A percentile compares a stretch with the other conserved stretches of the same genome.
Conservation (phyloP, 2,797 vertebrate species). For the Tauraco hartlaubi region DNA sequence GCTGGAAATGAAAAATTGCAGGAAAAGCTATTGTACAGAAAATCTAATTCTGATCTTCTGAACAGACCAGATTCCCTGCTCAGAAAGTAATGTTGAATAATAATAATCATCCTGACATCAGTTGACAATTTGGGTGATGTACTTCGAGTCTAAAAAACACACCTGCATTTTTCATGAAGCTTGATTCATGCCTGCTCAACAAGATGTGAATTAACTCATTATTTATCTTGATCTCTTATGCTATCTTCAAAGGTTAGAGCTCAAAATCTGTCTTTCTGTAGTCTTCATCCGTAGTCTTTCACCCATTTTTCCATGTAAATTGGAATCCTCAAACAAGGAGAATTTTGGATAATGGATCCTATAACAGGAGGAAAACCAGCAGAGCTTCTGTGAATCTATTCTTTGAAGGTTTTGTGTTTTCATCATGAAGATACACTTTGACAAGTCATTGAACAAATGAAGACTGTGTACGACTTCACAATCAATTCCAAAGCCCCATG, state of each 20-base stretch:
- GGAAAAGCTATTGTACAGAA: rapidly evolving
- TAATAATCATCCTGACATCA: background rate
- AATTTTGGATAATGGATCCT: background rate
- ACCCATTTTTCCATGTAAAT: background rate
- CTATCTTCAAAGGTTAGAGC: background rate
- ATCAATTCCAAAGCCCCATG: background rate
- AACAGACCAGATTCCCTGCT: background rate
- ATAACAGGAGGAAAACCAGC: background rate
- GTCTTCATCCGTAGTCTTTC: background rate
- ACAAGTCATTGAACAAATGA: background rate
- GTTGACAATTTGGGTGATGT: background rate
- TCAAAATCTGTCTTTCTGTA: background rate
- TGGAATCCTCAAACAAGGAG: background rate
- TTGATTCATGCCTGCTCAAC: background rate
- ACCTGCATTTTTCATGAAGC: background rate
- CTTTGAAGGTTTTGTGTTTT: background rate
- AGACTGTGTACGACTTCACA: background rate
- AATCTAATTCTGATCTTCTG: background rate
- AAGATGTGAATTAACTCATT: background rate
- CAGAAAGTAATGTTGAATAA: background rate
- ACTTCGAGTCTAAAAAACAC: background rate
- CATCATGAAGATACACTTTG: background rate
- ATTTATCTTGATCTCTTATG: background rate
- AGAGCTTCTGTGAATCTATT: background rate
- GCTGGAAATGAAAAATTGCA: background rate